Evolutionary conservation across 2,888 invertebrate genomes (phyloP), one percentile per base, ranked within the genome.

Genomic region (Cheilosia soror): DNA sequence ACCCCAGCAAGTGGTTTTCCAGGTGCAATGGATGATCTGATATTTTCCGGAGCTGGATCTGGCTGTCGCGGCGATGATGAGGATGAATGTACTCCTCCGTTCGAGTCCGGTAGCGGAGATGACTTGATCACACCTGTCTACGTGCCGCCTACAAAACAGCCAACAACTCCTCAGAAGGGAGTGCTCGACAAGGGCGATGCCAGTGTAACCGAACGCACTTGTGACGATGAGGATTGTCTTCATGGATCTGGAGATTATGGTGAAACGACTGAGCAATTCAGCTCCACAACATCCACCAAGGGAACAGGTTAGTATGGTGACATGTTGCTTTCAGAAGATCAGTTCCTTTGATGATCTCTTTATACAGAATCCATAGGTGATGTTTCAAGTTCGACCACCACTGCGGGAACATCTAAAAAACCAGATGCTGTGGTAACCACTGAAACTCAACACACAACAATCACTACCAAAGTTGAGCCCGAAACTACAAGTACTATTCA

Each of bases 111-210:
- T 9, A 96, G 96, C 51, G 97, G 97, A 87, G 98, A 98, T 91
- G 98, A 98, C 91, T 94, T 98, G 73, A 97, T 98, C 88, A 98
- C 97, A 0, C 98, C 98, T 0, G 97, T 98, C 1, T 97, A 97
- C 91, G 96, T 97, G 13, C 97, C 97, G 0, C 96, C 97, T 2
- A 95, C 96, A 40, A 94, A 94, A 88, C 96, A 96, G 13, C 95
- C 95, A 9, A 95, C 95, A 1, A 94, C 93, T 42, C 89, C 91
- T 62, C 89, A 89, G 92, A 65, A 90, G 91, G 89, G 89, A 29
- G 88, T 87, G 6, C 71, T 87, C 1, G 89, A 89, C 51, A 90
- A 89, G 68, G 83, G 72, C 47, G 87, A 84, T 6, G 57, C 75
- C 2, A 84, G 84, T 71, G 87, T 77, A 69, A 91, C 91, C 0